Evolutionary conservation across 53 echinoderm and acorn worm genomes (phyloP).

Genomic region (Henricia sp.): DNA sequence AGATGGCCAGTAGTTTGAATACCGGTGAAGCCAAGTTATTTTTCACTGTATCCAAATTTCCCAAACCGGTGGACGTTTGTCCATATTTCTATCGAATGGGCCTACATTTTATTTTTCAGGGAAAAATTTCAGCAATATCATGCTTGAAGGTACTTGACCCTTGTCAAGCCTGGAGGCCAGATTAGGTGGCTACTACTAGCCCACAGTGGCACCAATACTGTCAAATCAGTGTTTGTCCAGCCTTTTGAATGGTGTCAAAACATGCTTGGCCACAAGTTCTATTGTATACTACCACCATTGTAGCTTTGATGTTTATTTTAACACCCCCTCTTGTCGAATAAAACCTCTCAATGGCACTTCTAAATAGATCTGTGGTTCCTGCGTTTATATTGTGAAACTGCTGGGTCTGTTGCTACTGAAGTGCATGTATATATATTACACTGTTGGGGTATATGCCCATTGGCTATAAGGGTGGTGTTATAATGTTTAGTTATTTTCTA

Average conservation of each 20-base stretch:
- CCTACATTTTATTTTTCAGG: no score
- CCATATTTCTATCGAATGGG: no score
- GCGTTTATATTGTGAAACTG: no score
- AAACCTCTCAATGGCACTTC: constrained; percentile 8
- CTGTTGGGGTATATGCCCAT: no score
- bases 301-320: background rate
- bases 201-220: background rate
- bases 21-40: no score
- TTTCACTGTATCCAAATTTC: no score
- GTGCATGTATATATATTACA: no score
- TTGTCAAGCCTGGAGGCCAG: background rate
- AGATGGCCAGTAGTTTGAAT: no score
- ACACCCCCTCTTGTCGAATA: constrained; percentile 40
- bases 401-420: no score
- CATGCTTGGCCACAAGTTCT: background rate
- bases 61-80: no score
- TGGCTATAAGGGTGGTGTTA: no score
- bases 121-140: no score
- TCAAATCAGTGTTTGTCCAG: constrained; percentile 26
- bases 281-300: constrained; percentile 16
- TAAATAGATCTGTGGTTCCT: constrained; percentile 16
- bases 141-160: constrained; percentile 14
- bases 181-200: background rate
- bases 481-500: constrained; percentile 12
- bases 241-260: constrained; percentile 23